These are phyloP conservation scores for Corapipo altera DNA, from an alignment of 2,113 vertebrate species.

Conservation along the genomic window DNA sequence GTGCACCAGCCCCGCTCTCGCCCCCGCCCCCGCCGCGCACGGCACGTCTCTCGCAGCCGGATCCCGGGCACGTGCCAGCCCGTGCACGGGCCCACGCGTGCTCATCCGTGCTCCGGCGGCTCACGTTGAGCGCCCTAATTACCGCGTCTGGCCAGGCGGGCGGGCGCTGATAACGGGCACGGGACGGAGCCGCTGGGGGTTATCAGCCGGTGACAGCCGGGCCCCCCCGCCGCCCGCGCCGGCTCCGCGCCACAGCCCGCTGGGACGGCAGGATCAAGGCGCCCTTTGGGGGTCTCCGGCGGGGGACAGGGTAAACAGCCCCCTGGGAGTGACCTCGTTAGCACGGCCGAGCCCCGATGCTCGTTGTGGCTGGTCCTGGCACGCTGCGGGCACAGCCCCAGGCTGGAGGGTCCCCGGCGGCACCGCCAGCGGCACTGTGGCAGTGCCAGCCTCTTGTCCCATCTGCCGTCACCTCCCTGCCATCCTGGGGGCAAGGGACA, in stretches of 20 bases:
- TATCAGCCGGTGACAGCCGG: slow-evolving; percentile 31
- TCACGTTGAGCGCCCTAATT: slow-evolving; percentile 62
- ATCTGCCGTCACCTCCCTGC: accelerated
- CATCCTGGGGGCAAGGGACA: not conserved
- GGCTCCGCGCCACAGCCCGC: not conserved
- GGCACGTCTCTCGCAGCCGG: not conserved
- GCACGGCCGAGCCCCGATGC: accelerated
- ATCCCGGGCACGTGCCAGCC: not conserved
- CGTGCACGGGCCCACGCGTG: slow-evolving; percentile 2
- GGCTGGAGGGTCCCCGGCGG: not conserved
- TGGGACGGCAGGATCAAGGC: slow-evolving; percentile 19
- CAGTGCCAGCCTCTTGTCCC: not conserved
- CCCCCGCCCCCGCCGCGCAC: not conserved
- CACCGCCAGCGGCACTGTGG: accelerated
- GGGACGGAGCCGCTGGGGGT: slow-evolving; percentile 20
- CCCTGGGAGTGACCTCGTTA: not conserved
- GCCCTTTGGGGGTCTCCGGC: not conserved
- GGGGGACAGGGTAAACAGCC: not conserved
- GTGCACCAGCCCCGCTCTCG: accelerated
- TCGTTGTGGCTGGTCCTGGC: not conserved
- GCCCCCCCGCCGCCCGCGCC: slow-evolving; percentile 5
- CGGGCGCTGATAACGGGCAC: slow-evolving; percentile 41
- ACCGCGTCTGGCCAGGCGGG: slow-evolving; percentile 17
- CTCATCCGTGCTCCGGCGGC: not conserved
- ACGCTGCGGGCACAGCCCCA: accelerated